A percentile compares a stretch with the other conserved stretches of the same genome.
phyloP scores from a whole-genome alignment of 2,113 vertebrate species.

The Podocnemis expansa region DNA sequence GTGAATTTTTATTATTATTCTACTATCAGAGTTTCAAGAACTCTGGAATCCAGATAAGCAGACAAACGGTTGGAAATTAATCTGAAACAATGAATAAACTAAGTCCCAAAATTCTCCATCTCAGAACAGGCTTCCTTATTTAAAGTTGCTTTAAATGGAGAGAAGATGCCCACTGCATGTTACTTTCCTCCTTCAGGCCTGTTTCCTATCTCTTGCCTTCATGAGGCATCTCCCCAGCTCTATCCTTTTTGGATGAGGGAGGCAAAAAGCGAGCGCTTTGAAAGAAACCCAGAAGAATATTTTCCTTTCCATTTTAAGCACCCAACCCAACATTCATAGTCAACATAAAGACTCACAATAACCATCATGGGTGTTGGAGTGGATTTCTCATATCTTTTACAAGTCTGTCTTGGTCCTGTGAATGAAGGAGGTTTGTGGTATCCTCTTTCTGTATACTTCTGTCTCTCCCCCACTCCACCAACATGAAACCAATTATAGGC shows the following conservation, averaged over 20 bases:
- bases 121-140: background rate
- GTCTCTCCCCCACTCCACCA: background rate
- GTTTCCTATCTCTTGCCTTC: background rate
- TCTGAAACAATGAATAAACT: background rate
- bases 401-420: background rate
- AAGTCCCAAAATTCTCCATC: background rate
- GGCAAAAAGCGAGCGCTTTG: background rate
- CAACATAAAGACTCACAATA: background rate
- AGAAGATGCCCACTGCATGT: background rate
- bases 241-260: fast-evolving
- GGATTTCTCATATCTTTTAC: background rate
- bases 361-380: background rate
- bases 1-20: background rate
- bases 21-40: background rate
- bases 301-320: background rate
- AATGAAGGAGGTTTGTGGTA: background rate
- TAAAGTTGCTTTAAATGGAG: background rate
- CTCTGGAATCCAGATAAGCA: background rate
- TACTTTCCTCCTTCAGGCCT: background rate
- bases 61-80: background rate
- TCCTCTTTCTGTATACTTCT: background rate
- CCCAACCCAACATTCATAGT: background rate
- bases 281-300: background rate
- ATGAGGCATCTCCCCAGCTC: background rate
- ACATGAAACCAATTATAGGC: background rate